Evolutionary conservation across 1,140 invertebrate genomes (phyloP), one percentile per base, ranked within the genome.

Genomic region (Wiebesia pumilae): DNA sequence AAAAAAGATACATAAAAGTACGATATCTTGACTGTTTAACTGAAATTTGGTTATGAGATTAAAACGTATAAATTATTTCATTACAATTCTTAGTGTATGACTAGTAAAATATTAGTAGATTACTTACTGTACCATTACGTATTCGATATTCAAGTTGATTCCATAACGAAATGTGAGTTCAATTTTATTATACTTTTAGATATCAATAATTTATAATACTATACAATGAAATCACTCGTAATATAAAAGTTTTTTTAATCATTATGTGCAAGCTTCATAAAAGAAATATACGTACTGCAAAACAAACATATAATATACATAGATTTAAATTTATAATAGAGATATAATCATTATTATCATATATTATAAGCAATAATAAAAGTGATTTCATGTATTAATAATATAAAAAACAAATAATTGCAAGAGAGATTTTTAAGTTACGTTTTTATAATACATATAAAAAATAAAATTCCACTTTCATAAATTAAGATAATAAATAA

Each of bases 61-160:
- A 47, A 83, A 83, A 54, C 62, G 38, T 21, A 83, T 69, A 69
- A 69, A 33, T 69, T 69, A 33, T 35, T 69, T 69, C n/a, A 21
- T 69, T 69, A 10, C 6, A 16, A 24, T 62, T 62, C 65, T 69
- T 16, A 0, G 16, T 14, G 16, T 69, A 69, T 33, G 6, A 35
- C 9, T 69, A 14, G 65, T 33, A n/a, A n/a, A n/a, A n/a, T n/a
- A n/a, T n/a, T n/a, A n/a, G n/a, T 69, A 14, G 16, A 69, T 69
- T 1, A 30, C 65, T 35, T 69, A 69, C 35, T 12, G 30, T 3
- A 35, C 1, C 14, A 1, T 35, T 30, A 69, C n/a, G 3, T 14
- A 33, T 33, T 69, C 6, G 35, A 33, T 33, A 69, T 33, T 9
- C 14, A 69, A 69, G 33, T 33, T 16, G 3, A 6, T 35, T 69